Base-by-base conservation (phyloP, 2,113 vertebrate genomes). In the Ramphastos sulfuratus region DNA sequence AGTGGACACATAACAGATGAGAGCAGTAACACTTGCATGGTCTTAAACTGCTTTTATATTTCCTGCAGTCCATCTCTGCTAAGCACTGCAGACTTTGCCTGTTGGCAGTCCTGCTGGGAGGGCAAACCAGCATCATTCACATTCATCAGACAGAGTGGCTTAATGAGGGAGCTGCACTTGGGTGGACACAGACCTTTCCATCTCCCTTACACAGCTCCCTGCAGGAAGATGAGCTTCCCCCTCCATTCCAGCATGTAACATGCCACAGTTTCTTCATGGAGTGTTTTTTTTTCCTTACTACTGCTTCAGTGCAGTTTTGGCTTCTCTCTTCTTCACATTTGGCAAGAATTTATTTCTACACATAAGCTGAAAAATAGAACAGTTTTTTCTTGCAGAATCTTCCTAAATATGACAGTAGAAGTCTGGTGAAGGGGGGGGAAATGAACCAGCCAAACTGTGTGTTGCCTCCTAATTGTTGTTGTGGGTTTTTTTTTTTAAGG, bases 331-430 rank as follows among this genome's bases (percentile, higher is more conserved):
- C 73, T 75, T 79, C 73, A 23, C 5, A 8, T 70, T 77, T 85
- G 81, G 76, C 87, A 90, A 56, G 67, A 46, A 33, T 64, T 55
- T 63, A 61, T 58, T 87, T 70, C 58, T 70, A 31, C 58, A 9
- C 46, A 6, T 30, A 70, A 85, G 54, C 75, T 1, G 3, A 74
- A 72, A 66, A 72, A 66, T 67, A 58, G 88, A 78, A 56, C 52
- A 79, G 66, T 75, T 94, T 79, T 42, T 42, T 82, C 58, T 85
- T 61, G 23, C 35, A 79, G 80, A 50, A 56, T 80, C 42, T 75
- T 76, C 30, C 54, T 76, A 52, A 87, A 58, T 65, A 35, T 0
- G 4, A 27, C 21, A 56, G 50, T 77, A 52, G 56, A 85, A 73
- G 59, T 56, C 52, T 92, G 27, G 55, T 67, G 58, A 72, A 63